Conservation (phyloP, 2,113 vertebrate species). For the Cyrtonyx montezumae region DNA sequence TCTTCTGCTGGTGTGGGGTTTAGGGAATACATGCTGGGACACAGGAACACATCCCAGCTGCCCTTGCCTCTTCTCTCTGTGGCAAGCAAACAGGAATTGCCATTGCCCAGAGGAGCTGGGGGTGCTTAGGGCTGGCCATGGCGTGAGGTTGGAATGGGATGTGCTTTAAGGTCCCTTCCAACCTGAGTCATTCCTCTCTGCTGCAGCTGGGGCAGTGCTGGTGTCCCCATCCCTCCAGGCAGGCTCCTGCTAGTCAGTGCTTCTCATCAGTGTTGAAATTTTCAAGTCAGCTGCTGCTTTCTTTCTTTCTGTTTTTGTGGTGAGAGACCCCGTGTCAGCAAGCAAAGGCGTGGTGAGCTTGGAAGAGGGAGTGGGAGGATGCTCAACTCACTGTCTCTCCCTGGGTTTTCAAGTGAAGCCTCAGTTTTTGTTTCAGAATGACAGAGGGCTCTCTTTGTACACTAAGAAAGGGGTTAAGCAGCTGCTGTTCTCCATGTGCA, state of each 20-base stretch:
- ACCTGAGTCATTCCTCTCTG: too few relatives aligned
- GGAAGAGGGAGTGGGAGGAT: background rate
- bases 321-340: background rate
- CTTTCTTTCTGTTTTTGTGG: background rate
- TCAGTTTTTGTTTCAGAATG: background rate
- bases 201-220: background rate
- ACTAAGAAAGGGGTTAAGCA: background rate
- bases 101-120: too few relatives aligned
- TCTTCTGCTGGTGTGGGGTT: background rate
- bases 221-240: background rate
- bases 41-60: background rate
- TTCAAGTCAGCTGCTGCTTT: background rate
- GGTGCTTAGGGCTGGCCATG: too few relatives aligned
- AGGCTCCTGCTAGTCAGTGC: background rate
- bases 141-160: too few relatives aligned
- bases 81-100: accelerated
- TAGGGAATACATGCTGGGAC: background rate
- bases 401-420: background rate
- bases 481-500: too few relatives aligned
- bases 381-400: background rate
- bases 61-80: background rate
- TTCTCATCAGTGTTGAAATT: background rate
- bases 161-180: too few relatives aligned
- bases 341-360: background rate
- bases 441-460: background rate